phyloP scores from a whole-genome alignment of 2,113 vertebrate species.

The Hyperoodon ampullatus region DNA sequence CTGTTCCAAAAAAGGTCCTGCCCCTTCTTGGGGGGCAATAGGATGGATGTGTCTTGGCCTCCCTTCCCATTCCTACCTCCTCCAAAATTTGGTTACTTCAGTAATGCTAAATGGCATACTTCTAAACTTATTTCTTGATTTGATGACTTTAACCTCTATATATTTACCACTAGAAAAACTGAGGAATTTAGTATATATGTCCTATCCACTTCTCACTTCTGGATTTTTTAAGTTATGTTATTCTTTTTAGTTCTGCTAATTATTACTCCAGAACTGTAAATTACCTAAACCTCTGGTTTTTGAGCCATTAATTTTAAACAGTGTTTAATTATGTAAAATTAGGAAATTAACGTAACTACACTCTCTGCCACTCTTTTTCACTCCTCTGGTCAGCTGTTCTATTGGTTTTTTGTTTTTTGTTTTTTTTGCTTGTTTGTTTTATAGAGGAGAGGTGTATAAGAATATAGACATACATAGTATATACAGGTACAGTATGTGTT shows the following conservation, averaged over 20 bases:
- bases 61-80: not conserved
- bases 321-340: not conserved
- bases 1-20: not conserved
- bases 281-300: not conserved
- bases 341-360: not conserved
- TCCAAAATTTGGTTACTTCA: not conserved
- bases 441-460: not conserved
- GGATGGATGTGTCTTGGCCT: not conserved
- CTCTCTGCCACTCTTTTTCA: not conserved
- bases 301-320: not conserved
- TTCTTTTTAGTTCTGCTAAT: conserved; percentile 19
- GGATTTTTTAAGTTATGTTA: not conserved
- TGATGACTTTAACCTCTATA: not conserved
- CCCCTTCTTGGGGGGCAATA: not conserved
- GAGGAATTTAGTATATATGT: not conserved
- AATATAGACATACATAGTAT: not conserved
- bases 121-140: not conserved
- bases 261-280: not conserved
- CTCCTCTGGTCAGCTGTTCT: not conserved
- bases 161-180: not conserved
- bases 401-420: not conserved
- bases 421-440: not conserved
- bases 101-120: not conserved
- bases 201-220: not conserved
- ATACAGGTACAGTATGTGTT: not conserved